phyloP scores from a whole-genome alignment of 2,113 vertebrate genomes.

The Etia nguti region DNA sequence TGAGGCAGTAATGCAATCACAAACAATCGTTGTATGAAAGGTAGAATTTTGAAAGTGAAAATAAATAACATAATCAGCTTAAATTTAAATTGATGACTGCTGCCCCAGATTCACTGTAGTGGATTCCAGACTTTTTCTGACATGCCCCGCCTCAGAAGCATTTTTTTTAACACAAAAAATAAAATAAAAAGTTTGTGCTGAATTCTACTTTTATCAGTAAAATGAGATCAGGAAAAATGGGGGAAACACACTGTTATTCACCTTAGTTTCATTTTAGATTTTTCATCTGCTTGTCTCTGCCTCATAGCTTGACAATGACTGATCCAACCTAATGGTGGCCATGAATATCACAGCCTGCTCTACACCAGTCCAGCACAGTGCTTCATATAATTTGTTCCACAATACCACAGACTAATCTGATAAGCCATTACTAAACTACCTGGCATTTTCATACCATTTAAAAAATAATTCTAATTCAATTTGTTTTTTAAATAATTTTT shows the following conservation, averaged over 20 bases:
- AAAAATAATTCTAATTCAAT: background rate
- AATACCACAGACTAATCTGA: background rate
- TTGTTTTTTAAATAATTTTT: fast-evolving
- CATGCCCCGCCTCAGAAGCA: fast-evolving
- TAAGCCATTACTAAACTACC: background rate
- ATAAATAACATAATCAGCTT: background rate
- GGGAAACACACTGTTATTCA: fast-evolving
- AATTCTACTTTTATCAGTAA: background rate
- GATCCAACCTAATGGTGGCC: background rate
- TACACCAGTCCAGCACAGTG: background rate
- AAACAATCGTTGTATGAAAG: background rate
- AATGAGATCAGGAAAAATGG: background rate
- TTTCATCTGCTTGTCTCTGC: background rate
- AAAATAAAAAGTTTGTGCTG: fast-evolving
- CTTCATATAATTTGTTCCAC: background rate
- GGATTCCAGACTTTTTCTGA: background rate
- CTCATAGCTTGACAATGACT: background rate
- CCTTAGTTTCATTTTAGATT: background rate
- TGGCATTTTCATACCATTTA: background rate
- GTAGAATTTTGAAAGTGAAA: background rate
- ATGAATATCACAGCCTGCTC: background rate
- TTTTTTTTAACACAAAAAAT: background rate
- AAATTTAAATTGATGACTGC: background rate
- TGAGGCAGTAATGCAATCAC: background rate
- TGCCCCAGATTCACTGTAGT: background rate